phyloP scores from a whole-genome alignment of 2,888 invertebrate genomes.

The Asteroscopus sphinx region DNA sequence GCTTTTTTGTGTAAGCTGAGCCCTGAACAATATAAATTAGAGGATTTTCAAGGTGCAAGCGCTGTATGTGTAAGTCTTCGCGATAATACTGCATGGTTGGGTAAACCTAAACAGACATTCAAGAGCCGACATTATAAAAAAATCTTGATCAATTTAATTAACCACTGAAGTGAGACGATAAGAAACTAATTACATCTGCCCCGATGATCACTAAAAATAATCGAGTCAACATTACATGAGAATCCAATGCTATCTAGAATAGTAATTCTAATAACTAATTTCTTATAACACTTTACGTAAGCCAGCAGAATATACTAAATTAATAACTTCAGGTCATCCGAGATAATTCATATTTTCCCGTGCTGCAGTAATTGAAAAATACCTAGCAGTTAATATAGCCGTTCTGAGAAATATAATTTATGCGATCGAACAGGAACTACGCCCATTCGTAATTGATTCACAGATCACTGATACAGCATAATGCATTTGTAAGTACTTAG shows the following conservation, averaged over 20 bases:
- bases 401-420: slow-evolving; percentile 25
- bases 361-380: slow-evolving; percentile 23
- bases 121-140: not conserved
- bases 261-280: too few species aligned
- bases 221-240: too few species aligned
- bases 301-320: slow-evolving; percentile 1
- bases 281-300: not conserved
- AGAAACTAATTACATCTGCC: not conserved
- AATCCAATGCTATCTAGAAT: slow-evolving; percentile 8
- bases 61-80: slow-evolving; percentile 19
- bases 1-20: slow-evolving; percentile 26
- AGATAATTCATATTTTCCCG: slow-evolving; percentile 2
- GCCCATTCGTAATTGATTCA: slow-evolving; percentile 54
- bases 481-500: slow-evolving; percentile 42
- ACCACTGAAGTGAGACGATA: slow-evolving; percentile 9
- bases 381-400: slow-evolving; percentile 8
- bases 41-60: slow-evolving; percentile 11
- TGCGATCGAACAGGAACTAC: slow-evolving; percentile 42
- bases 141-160: not conserved
- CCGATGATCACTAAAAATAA: not conserved
- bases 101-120: slow-evolving; percentile 4
- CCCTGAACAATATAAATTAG: slow-evolving; percentile 12
- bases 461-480: slow-evolving; percentile 53
- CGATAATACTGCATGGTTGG: slow-evolving; percentile 25
- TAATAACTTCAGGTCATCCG: slow-evolving; percentile 2